These are phyloP conservation scores for Papilio protenor DNA, from an alignment of 2,888 invertebrate genomes.

Conservation along the genomic window DNA sequence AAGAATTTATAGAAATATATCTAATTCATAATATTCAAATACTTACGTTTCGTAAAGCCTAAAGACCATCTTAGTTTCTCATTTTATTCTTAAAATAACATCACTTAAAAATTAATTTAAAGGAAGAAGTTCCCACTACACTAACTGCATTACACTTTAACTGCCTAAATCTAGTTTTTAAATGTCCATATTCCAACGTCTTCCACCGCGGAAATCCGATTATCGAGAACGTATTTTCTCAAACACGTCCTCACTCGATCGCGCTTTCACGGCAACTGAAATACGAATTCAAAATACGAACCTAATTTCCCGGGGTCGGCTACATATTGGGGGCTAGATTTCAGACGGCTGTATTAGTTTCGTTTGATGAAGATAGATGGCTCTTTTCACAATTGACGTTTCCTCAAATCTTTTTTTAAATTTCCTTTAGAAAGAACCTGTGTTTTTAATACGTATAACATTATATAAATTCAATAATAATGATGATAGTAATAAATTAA, in stretches of 20 bases:
- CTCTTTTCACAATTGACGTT: conserved; percentile 44
- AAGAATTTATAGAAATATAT: neutral
- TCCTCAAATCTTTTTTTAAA: neutral
- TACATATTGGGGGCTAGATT: conserved; percentile 59
- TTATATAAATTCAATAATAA: no score
- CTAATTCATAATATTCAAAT: neutral
- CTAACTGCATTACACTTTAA: neutral
- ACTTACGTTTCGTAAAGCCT: conserved; percentile 30
- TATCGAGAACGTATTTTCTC: conserved; percentile 1
- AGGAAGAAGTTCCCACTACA: conserved; percentile 2
- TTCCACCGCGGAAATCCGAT: conserved; percentile 33
- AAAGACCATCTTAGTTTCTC: neutral
- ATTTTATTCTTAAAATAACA: conserved; percentile 15
- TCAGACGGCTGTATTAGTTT: conserved; percentile 56
- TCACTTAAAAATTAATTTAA: conserved; percentile 8
- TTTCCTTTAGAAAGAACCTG: no score
- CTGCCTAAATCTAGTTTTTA: neutral
- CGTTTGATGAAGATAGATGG: conserved; percentile 51
- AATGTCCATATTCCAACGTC: conserved; percentile 7
- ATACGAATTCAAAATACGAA: conserved; percentile 64
- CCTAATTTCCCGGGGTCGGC: conserved; percentile 69
- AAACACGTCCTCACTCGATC: conserved; percentile 53
- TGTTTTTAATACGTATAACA: no score
- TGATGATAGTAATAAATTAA: no score
- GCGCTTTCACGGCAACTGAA: conserved; percentile 67